phyloP scores from a whole-genome alignment of 2,797 vertebrate species.

The Oryzias sinensis region DNA sequence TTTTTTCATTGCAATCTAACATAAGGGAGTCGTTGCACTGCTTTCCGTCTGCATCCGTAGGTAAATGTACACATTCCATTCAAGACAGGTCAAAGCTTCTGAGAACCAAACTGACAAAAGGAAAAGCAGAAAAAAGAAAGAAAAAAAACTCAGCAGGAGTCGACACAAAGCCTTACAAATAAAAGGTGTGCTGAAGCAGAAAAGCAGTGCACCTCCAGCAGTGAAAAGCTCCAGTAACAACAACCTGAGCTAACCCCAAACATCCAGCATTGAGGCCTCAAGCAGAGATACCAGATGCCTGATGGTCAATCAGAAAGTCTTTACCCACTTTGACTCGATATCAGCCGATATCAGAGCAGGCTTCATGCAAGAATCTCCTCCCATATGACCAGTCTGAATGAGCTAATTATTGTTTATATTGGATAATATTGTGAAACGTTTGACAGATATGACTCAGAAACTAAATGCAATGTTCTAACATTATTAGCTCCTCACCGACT shows the following conservation, averaged over 20 bases:
- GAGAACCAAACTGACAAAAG: constrained; percentile 38
- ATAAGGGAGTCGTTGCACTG: constrained; percentile 10
- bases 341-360: constrained; percentile 26
- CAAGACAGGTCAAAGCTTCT: constrained; percentile 68
- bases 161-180: constrained; percentile 45
- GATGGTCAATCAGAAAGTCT: constrained; percentile 17
- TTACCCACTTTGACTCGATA: neutral
- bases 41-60: neutral
- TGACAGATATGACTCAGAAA: too few relatives aligned
- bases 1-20: neutral
- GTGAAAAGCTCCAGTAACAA: constrained; percentile 55
- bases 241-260: constrained; percentile 45
- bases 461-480: too few relatives aligned
- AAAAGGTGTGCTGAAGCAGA: constrained; percentile 63
- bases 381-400: too few relatives aligned
- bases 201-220: constrained; percentile 63
- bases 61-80: constrained; percentile 61
- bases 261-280: constrained; percentile 27
- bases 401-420: too few relatives aligned
- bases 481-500: too few relatives aligned
- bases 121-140: constrained; percentile 39
- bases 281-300: constrained; percentile 13
- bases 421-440: too few relatives aligned
- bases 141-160: constrained; percentile 49
- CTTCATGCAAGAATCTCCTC: constrained; percentile 55